A percentile compares a stretch with the other conserved stretches of the same genome.
phyloP scores from a whole-genome alignment of 2,888 invertebrate species.

The Salpingus planirostris region DNA sequence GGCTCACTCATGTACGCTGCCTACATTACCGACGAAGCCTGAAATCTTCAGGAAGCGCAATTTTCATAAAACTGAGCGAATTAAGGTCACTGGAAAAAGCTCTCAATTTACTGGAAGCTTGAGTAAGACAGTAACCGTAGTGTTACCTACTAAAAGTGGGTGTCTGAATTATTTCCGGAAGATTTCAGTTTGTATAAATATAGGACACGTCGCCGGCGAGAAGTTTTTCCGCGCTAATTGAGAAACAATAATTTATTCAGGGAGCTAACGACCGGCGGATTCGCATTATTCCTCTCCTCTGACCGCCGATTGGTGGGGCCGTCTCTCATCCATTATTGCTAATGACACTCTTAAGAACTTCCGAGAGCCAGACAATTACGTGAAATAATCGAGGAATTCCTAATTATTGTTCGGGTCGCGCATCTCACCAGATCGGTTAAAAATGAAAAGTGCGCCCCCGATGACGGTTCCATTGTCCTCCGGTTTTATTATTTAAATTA shows the following conservation, averaged over 20 bases:
- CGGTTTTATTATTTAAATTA: slow-evolving; percentile 32
- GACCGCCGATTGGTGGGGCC: slow-evolving; percentile 34
- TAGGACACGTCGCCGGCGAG: slow-evolving; percentile 25
- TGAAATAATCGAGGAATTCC: slow-evolving; percentile 39
- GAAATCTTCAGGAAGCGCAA: too few species aligned
- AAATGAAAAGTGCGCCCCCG: slow-evolving; percentile 37
- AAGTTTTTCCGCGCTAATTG: slow-evolving; percentile 38
- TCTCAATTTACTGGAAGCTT: too few species aligned
- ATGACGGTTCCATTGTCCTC: slow-evolving; percentile 25
- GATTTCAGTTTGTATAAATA: too few species aligned
- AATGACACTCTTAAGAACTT: slow-evolving; percentile 40
- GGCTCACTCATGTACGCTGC: too few species aligned
- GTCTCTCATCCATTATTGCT: slow-evolving; percentile 39
- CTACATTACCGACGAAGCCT: too few species aligned
- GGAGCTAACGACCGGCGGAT: slow-evolving; percentile 33
- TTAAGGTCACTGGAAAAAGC: too few species aligned
- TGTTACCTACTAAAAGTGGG: too few species aligned
- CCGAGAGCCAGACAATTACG: slow-evolving; percentile 36
- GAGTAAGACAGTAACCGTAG: too few species aligned
- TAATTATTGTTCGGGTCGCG: slow-evolving; percentile 37
- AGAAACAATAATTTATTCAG: slow-evolving; percentile 41
- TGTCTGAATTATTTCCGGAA: too few species aligned
- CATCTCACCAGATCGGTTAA: too few species aligned
- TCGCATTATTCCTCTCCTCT: slow-evolving; percentile 29
- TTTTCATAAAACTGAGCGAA: slow-evolving; percentile 4